Base-by-base conservation (phyloP, 2,888 invertebrate species). In the Linyphia triangularis region DNA sequence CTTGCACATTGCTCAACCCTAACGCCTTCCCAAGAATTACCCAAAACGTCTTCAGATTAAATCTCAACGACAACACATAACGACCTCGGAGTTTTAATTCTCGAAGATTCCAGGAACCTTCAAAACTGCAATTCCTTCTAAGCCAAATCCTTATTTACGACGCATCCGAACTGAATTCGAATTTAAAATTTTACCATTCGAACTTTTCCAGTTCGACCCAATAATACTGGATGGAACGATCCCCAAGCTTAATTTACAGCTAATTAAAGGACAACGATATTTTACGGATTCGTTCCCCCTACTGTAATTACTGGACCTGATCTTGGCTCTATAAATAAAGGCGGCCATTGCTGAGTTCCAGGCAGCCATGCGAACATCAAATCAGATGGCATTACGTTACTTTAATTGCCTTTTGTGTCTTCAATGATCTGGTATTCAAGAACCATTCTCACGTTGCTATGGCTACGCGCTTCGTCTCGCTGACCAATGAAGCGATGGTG, bases 401-500 rank as follows among this genome's bases (percentile, higher is more conserved):
- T 88, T 88, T 88, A 88, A 88, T 88, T 88, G 88, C 88, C 75
- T 88, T 82, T 88, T 82, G 75, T 88, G 77, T 81, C 75, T 77
- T 88, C 82, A 88, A 88, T 88, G 88, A 83, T 61, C 75, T 28
- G 51, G 69, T 28, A 57, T 65, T 79, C 67, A 73, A 16, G 83
- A 73, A 65, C 43, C 40, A 73, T 65, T 63, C 72, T 43, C 33
- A n/a, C 37, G 88, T 88, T 77, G 43, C 57, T 63, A 82, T 83
- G n/a, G 82, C 51, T 73, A 89, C 22, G 92, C 7, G 93, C 93
- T 19, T 92, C 89, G 26, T 91, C 85, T 90, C 92, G 93, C 61
- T 93, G 91, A 9, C 88, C 88, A 88, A 88, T 88, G 88, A 83
- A 82, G 88, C 88, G 59, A 43, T 43, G 77, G 33, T 33, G 77